Base-by-base conservation (phyloP, 1,140 invertebrate species). In the Zaprionus ornatus region DNA sequence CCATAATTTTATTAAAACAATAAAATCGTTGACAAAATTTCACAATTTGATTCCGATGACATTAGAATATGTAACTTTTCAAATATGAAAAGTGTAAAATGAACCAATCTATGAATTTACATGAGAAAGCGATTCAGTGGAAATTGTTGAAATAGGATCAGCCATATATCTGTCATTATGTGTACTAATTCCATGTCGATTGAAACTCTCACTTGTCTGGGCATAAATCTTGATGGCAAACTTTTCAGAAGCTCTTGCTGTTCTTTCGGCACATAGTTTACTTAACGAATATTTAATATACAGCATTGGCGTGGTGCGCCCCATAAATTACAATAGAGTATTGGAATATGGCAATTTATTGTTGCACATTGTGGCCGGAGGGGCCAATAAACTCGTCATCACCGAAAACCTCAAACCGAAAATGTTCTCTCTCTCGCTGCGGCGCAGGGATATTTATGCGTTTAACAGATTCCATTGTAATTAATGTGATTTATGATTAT, bases 401-500 rank as follows among this genome's bases (percentile, higher is more conserved):
- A 80, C 77, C 84, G 37, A 61, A 48, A 55, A 56, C 65, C 59
- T 63, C 15, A 48, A 56, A 56, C 32, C 62, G 23, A 64, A 75
- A 57, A 29, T 68, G 32, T 25, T 56, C 25, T 60, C 35, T 32
- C 21, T 71, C 56, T 82, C 7, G 19, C 45, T 50, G 45, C 19
- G 45, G 37, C 25, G 55, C 54, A 62, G 25, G 62, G 79, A 70
- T 72, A 83, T 71, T 72, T 66, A 63, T 69, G 64, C 37, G 13
- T 40, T 60, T 40, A 52, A n/a, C 50, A 60, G 37, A 60, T 64
- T 55, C n/a, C 55, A 78, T 70, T 80, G 77, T 59, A 78, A 71
- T 80, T 80, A 88, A 88, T 80, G 37, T 87, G 79, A 87, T 87
- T 83, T 87, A 87, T 80, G 73, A 54, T 74, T 83, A 70, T 83